Evolutionary conservation across 2,113 vertebrate genomes (phyloP), one percentile per base, ranked within the genome.

Genomic region (Anolis carolinensis): DNA sequence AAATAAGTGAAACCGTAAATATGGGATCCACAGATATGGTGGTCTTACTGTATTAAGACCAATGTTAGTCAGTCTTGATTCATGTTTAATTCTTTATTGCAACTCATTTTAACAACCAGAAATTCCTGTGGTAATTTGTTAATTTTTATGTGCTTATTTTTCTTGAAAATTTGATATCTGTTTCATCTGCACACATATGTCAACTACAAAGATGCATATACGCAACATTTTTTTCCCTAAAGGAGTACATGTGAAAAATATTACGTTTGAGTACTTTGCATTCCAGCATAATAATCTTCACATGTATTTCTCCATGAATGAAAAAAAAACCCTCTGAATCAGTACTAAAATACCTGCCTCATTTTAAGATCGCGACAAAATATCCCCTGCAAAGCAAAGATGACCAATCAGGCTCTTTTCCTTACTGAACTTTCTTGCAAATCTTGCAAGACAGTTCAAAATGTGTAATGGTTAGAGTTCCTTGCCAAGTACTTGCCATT

Each of bases 401-500:
- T 81, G 65, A 85, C 59, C 55, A 86, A 74, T 74, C 30, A 65
- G 18, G 48, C 11, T 72, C 27, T 86, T 52, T 67, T 59, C 63
- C 20, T 70, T 93, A 89, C 92, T 92, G 93, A 95, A 92, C 36
- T 30, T 23, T 63, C 70, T 72, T 63, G 52, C 62, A 63, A 63
- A 63, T 91, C 90, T 93, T 72, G 92, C 27, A 82, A 93, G 89
- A 86, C 84, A 91, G 85, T 74, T 14, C 89, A 89, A 90, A 92
- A 89, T 44, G 86, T 39, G 1, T 91, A 95, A 83, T 89, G 90
- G 92, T 93, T 93, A 86, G 87, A 87, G 91, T 92, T 92, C 89
- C 86, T 91, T 92, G 88, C 92, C 90, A 94, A 93, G 70, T 89
- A 84, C 86, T 93, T 79, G 76, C 89, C 94, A 92, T 93, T 93